Percentiles rank a stretch among this genome's conserved stretches.
phyloP scores from a whole-genome alignment of 2,797 vertebrate genomes.

The Protosalanx chinensis region DNA sequence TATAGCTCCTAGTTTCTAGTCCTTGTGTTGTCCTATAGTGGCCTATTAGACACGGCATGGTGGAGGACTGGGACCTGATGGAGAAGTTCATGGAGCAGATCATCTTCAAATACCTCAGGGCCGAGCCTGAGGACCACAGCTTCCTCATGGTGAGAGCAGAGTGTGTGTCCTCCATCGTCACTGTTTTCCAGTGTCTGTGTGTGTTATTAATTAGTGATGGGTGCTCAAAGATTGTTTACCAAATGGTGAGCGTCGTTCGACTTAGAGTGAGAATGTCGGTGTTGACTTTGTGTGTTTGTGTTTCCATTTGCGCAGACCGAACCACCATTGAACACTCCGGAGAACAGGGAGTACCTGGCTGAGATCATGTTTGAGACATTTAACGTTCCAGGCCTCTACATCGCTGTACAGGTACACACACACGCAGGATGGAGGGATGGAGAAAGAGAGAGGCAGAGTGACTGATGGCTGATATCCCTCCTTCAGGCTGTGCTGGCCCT shows the following conservation, averaged over 20 bases:
- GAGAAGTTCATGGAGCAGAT: slow-evolving; percentile 90
- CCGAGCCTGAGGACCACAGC: slow-evolving; percentile 87
- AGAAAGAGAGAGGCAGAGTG: background rate
- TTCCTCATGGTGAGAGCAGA: slow-evolving; percentile 79
- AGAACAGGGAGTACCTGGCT: slow-evolving; percentile 82
- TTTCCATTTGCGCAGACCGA: slow-evolving; percentile 72
- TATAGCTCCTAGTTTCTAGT: too few relatives aligned
- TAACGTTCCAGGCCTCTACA: slow-evolving; percentile 60
- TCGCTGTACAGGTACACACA: slow-evolving; percentile 27
- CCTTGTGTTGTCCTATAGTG: slow-evolving; percentile 73
- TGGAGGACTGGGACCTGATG: slow-evolving; percentile 90
- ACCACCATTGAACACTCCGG: slow-evolving; percentile 82
- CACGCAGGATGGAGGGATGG: slow-evolving; percentile 75
- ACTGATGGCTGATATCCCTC: background rate
- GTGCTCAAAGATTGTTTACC: background rate
- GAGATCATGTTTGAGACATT: slow-evolving; percentile 84
- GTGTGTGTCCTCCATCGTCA: background rate
- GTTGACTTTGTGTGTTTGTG: background rate
- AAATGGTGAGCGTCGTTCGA: too few relatives aligned
- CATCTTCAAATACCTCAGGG: slow-evolving; percentile 88
- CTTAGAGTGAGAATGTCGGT: too few relatives aligned
- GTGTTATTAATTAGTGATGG: slow-evolving; percentile 24
- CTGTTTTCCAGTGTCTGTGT: background rate
- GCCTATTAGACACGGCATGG: slow-evolving; percentile 88
- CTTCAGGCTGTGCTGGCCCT: slow-evolving; percentile 79